phyloP scores from a whole-genome alignment of 2,888 invertebrate genomes.

The Nephrotoma appendiculata region DNA sequence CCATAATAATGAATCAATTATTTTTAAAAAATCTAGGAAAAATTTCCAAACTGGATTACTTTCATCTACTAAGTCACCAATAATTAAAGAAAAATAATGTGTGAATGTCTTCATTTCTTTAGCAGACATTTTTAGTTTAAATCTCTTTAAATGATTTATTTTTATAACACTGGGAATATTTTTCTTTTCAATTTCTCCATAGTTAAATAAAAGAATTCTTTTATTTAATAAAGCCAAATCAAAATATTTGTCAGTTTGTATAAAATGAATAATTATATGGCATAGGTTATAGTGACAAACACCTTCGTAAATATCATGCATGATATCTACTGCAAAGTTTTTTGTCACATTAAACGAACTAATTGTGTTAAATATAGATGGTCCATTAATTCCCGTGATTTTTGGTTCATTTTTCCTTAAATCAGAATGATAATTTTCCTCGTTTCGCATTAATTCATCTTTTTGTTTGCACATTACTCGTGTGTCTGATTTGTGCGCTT shows the following conservation, averaged over 20 bases:
- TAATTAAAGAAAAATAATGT: background rate
- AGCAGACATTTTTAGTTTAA: background rate
- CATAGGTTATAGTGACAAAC: background rate
- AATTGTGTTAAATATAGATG: background rate
- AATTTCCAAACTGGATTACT: background rate
- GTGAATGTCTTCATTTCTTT: background rate
- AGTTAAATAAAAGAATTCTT: background rate
- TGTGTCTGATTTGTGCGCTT: no score
- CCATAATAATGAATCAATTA: background rate
- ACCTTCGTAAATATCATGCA: background rate
- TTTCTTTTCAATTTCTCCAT: background rate
- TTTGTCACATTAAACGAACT: background rate
- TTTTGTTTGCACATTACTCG: no score
- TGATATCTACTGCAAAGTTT: background rate
- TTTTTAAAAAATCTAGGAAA: background rate
- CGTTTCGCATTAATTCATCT: no score
- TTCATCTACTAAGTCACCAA: background rate
- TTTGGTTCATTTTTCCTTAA: background rate
- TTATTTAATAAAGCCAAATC: background rate
- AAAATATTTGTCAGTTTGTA: background rate
- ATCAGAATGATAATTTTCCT: background rate
- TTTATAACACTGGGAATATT: background rate
- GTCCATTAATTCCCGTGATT: background rate
- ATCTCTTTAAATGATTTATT: background rate
- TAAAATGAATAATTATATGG: background rate